Conservation (phyloP, 92 coral and sea anemone genomes). For the Epizoanthus rinbou region DNA sequence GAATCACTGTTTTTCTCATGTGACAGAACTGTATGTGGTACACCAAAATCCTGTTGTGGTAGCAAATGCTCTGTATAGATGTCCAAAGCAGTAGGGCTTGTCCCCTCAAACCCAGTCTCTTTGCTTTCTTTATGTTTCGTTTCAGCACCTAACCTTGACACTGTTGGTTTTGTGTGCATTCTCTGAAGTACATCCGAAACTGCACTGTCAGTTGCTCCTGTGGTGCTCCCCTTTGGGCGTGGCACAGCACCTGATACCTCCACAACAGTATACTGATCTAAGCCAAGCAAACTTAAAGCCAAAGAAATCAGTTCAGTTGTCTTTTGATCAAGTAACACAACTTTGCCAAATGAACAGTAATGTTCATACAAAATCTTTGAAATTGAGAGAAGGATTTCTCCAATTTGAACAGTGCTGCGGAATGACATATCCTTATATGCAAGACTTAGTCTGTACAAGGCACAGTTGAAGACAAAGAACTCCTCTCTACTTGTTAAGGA, state of each 20-base stretch:
- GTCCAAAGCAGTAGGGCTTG: not conserved
- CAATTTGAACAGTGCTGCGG: conserved; percentile 38
- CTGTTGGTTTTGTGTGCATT: not conserved
- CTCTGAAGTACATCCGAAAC: not conserved
- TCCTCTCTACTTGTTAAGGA: conserved; percentile 92
- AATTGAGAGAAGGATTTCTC: conserved; percentile 43
- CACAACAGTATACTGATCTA: conserved; percentile 51
- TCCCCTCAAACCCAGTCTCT: not conserved
- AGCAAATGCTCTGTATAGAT: no score
- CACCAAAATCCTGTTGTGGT: no score
- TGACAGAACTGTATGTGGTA: no score
- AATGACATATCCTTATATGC: conserved; percentile 44
- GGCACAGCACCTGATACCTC: conserved; percentile 16
- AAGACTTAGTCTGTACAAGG: conserved; percentile 72
- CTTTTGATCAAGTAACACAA: conserved; percentile 53
- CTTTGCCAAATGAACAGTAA: conserved; percentile 73
- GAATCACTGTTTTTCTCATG: no score
- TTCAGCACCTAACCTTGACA: not conserved
- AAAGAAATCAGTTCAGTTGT: conserved; percentile 47
- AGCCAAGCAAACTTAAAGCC: conserved; percentile 52
- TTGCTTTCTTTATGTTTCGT: not conserved
- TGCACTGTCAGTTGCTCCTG: not conserved
- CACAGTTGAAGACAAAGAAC: conserved; percentile 76
- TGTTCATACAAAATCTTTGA: conserved; percentile 78
- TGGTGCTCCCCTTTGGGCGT: not conserved